phyloP scores from a whole-genome alignment of 2,888 invertebrate species.

The Dusona sp. region DNA sequence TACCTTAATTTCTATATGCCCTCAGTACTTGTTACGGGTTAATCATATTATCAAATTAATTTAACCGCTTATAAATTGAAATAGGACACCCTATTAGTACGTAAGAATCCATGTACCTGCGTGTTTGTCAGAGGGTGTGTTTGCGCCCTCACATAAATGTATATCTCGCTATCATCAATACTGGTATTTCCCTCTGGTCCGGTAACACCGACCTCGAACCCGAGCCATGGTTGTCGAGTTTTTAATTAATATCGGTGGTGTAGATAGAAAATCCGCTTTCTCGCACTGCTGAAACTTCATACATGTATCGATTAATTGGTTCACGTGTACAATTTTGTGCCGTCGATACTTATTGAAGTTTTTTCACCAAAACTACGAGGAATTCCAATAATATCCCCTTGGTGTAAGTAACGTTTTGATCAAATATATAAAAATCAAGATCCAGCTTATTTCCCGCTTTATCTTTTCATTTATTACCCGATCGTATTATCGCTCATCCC shows the following conservation, averaged over 20 bases:
- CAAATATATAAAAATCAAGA: background rate
- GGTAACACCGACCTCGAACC: conserved; percentile 26
- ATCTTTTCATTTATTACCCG: conserved; percentile 16
- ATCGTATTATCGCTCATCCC: background rate
- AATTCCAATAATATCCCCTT: background rate
- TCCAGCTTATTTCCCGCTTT: background rate
- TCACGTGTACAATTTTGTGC: background rate
- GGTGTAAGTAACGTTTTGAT: background rate
- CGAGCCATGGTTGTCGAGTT: conserved; percentile 46
- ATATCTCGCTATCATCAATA: conserved; percentile 36
- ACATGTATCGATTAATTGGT: conserved; percentile 23
- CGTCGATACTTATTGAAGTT: conserved; percentile 5
- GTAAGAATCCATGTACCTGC: conserved; percentile 1
- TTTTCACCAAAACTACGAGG: background rate
- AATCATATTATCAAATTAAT: background rate
- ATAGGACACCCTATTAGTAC: conserved; percentile 6
- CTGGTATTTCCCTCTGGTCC: conserved; percentile 31
- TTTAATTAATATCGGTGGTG: conserved; percentile 65
- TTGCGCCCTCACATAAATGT: background rate
- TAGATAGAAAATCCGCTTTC: conserved; percentile 14
- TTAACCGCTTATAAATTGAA: background rate
- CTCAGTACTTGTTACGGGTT: too few relatives aligned
- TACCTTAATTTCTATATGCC: too few relatives aligned
- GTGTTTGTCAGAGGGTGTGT: conserved; percentile 8
- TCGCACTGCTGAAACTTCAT: background rate